Conservation (phyloP, 2,888 invertebrate genomes). For the Pimpla rufipes region DNA sequence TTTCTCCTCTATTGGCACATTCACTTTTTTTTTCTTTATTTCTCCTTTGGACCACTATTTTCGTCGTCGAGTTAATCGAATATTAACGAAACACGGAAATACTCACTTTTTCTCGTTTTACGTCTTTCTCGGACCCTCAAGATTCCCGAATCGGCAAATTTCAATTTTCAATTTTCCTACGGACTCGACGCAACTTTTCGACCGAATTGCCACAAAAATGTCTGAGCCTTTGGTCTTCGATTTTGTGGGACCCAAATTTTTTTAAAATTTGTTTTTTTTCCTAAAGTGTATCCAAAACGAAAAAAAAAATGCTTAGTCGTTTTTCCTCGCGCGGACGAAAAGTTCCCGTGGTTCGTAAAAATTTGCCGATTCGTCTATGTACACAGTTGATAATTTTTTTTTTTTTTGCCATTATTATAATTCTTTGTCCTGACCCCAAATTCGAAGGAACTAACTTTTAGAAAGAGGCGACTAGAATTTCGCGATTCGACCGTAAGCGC, state of each 20-base stretch:
- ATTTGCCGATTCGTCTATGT: not conserved
- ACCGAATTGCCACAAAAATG: conserved; percentile 1
- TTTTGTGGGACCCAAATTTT: too few relatives aligned
- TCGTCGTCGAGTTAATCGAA: conserved; percentile 63
- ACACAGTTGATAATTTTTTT: conserved; percentile 15
- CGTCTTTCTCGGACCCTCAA: conserved; percentile 6
- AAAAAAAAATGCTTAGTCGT: not conserved
- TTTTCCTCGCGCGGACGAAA: not conserved
- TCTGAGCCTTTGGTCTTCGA: not conserved
- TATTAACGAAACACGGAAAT: conserved; percentile 62
- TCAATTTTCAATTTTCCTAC: too few relatives aligned
- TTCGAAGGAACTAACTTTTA: conserved; percentile 44
- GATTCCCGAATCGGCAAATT: conserved; percentile 27
- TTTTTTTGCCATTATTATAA: conserved; percentile 15
- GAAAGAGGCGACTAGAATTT: conserved; percentile 43
- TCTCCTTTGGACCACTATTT: conserved; percentile 81
- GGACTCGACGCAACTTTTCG: conserved; percentile 1
- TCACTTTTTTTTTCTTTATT: conserved; percentile 77
- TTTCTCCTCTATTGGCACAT: conserved; percentile 81
- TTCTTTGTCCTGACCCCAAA: conserved; percentile 29
- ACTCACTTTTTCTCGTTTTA: not conserved
- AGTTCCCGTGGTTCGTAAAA: not conserved
- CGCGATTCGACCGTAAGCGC: conserved; percentile 31
- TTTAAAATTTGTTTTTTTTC: too few relatives aligned
- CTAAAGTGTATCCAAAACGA: not conserved